Base-by-base conservation (phyloP, 1,140 invertebrate genomes). In the Melipona quadrifasciata region DNA sequence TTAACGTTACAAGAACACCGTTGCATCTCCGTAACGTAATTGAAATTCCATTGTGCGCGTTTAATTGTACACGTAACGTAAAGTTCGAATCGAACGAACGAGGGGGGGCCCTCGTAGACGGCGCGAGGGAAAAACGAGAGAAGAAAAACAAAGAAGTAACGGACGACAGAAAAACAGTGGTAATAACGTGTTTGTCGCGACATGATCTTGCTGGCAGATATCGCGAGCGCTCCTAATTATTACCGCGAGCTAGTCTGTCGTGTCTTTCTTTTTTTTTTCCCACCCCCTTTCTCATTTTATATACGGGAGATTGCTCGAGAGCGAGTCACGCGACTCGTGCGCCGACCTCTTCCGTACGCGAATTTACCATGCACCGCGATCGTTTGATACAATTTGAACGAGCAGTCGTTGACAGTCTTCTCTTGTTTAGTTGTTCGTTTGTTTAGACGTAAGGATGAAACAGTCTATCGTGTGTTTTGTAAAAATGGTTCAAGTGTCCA, bases 321-420 rank as follows among this genome's bases (percentile, higher is more conserved):
- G 19, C 61, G 27, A 77, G 74, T 83, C 81, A 68, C 81, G 81
- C 73, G 81, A 83, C 81, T 58, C 65, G 61, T 77, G 53, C 64
- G 51, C 47, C 80, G 77, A 79, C 77, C 71, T 31, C 61, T 19
- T 53, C 39, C 19, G 16, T 12, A 19, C 19, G 34, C 72, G 72
- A 51, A 77, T 55, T 68, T 82, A 21, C 11, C 64, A 27, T 24
- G 57, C 21, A 51, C 47, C 34, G 19, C 51, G 61, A 67, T 75
- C 17, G 72, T 75, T 82, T 61, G 51, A 27, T 76, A 55, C 72
- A 51, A 68, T 77, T 78, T 21, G 65, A 58, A 70, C 31, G 34
- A 67, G 27, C 31, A 51, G 53, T 71, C 39, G 75, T 71, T 83
- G 79, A 47, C 76, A 84, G 82, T 84, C 82, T 85, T 82, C 67